Evolutionary conservation across 1,140 invertebrate species (phyloP).

Genomic region (Ooceraea biroi): DNA sequence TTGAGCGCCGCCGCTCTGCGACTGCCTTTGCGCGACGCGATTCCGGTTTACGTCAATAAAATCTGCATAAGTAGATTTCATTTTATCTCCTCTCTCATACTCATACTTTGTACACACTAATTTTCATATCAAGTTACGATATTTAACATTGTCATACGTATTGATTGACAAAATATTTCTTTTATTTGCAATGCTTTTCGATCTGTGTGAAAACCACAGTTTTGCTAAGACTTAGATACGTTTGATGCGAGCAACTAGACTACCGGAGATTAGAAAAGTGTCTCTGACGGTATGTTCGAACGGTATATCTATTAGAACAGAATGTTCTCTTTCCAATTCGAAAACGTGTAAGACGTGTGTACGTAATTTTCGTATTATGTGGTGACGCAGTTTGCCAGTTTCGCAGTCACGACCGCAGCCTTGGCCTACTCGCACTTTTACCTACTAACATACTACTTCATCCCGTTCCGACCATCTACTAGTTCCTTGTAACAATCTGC

Average conservation of each 20-base stretch:
- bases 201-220: background rate
- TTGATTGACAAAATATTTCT: background rate
- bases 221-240: background rate
- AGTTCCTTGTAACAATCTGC: background rate
- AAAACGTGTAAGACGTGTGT: background rate
- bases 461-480: background rate
- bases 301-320: background rate
- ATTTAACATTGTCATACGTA: background rate
- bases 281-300: background rate
- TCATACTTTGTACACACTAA: too few relatives aligned
- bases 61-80: background rate
- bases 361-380: constrained; percentile 18
- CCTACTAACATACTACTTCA: constrained; percentile 29
- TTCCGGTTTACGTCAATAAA: constrained; percentile 23
- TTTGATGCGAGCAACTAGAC: background rate
- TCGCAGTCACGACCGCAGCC: constrained; percentile 17
- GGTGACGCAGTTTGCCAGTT: background rate
- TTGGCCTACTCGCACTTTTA: constrained; percentile 51
- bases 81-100: too few relatives aligned
- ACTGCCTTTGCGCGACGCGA: constrained; percentile 9
- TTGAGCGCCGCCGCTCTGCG: constrained; percentile 22
- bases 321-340: background rate
- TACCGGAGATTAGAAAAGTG: background rate
- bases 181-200: background rate
- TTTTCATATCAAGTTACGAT: too few relatives aligned